Percentiles rank a stretch among this genome's conserved stretches.
These are phyloP conservation scores for Triops cancriformis DNA, from an alignment of 1,140 invertebrate species.

Conservation along the genomic window DNA sequence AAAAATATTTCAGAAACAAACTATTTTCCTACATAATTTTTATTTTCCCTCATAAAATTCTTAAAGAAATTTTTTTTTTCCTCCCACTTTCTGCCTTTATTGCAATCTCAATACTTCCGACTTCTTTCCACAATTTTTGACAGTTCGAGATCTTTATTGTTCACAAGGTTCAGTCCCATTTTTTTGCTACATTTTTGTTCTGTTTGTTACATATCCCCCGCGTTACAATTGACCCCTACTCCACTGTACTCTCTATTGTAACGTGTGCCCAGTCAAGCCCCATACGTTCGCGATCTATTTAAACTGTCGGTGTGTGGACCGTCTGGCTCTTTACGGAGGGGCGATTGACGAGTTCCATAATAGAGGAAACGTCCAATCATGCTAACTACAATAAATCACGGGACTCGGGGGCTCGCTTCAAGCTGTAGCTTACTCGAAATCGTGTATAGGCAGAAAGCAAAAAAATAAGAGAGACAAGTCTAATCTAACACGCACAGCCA, in stretches of 20 bases:
- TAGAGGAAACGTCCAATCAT: conserved; percentile 13
- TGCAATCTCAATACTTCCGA: no score
- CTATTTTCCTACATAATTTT: no score
- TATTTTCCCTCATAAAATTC: no score
- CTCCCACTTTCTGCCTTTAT: no score
- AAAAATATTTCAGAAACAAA: no score
- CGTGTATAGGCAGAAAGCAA: neutral
- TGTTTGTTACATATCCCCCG: neutral
- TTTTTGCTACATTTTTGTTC: neutral
- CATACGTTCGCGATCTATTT: neutral
- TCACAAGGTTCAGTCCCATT: no score
- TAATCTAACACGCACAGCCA: neutral
- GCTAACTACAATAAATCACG: conserved; percentile 6
- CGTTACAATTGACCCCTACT: neutral
- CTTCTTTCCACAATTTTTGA: no score
- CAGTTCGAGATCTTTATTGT: no score
- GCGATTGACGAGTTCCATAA: conserved; percentile 13
- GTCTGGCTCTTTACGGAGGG: neutral
- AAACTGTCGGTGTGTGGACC: neutral
- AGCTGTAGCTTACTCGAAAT: neutral
- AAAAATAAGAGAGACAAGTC: neutral
- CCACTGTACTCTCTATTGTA: neutral
- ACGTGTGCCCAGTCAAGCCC: neutral
- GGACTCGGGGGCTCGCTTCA: neutral
- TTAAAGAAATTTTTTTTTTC: no score